Evolutionary conservation across 2,888 invertebrate genomes (phyloP).

Genomic region (Chromoteleia sp.): DNA sequence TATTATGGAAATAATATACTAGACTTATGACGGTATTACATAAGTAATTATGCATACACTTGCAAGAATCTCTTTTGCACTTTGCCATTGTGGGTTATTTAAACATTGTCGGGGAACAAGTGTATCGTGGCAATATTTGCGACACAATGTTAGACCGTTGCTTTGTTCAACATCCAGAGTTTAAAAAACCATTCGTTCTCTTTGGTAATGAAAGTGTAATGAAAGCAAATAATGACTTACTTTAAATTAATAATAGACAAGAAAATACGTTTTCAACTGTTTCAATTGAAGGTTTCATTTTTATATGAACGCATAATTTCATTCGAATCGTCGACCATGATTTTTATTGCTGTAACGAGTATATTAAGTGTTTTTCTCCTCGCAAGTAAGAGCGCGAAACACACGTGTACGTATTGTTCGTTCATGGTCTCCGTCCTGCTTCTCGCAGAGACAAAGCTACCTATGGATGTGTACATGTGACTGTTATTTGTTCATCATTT

Average conservation of each 20-base stretch:
- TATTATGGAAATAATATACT: slow-evolving; percentile 39
- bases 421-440: background rate
- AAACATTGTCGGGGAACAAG: slow-evolving; percentile 43
- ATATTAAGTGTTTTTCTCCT: slow-evolving; percentile 25
- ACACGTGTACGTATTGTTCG: slow-evolving; percentile 9
- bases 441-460: background rate
- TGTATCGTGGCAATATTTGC: slow-evolving; percentile 34
- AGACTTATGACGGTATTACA: slow-evolving; percentile 49
- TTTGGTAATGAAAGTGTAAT: slow-evolving; percentile 28
- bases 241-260: slow-evolving; percentile 1
- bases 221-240: slow-evolving; percentile 12
- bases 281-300: slow-evolving; percentile 18
- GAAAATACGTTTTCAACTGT: slow-evolving; percentile 15
- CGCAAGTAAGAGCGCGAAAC: background rate
- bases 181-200: slow-evolving; percentile 10
- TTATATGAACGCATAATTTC: slow-evolving; percentile 24
- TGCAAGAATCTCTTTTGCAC: slow-evolving; percentile 44
- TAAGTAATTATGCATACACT: slow-evolving; percentile 59
- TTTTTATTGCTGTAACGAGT: slow-evolving; percentile 28
- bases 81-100: slow-evolving; percentile 39
- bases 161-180: slow-evolving; percentile 3
- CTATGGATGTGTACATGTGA: slow-evolving; percentile 5
- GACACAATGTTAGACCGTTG: slow-evolving; percentile 8
- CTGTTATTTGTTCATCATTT: slow-evolving; percentile 2
- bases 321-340: slow-evolving; percentile 13